phyloP scores from a whole-genome alignment of 2,113 vertebrate species.

The Silurus meridionalis region DNA sequence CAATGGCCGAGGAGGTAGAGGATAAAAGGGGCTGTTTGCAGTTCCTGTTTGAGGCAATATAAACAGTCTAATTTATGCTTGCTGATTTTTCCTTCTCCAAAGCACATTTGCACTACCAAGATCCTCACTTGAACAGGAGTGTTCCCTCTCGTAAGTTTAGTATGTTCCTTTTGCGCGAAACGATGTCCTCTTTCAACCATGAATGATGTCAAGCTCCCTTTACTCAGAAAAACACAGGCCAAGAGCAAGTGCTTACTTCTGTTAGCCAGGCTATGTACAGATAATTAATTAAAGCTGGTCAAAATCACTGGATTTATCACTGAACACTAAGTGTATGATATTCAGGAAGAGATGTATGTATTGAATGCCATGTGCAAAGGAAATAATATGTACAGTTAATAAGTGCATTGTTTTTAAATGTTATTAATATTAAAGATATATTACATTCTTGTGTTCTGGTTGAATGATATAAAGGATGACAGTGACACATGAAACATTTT shows the following conservation, averaged over 20 bases:
- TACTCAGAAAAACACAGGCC: not conserved
- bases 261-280: not conserved
- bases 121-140: constrained; percentile 37
- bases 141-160: not conserved
- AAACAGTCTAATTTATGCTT: not conserved
- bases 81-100: constrained; percentile 31
- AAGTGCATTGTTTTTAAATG: constrained; percentile 50
- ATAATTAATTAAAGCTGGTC: constrained; percentile 41
- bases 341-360: constrained; percentile 49
- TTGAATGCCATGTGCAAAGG: constrained; percentile 42
- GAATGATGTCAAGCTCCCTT: constrained; percentile 35
- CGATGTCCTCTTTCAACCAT: not conserved
- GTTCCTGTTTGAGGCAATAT: constrained; percentile 10
- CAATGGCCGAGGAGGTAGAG: not conserved
- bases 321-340: constrained; percentile 44
- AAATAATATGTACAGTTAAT: constrained; percentile 51
- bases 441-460: not conserved
- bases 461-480: not conserved
- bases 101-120: constrained; percentile 62
- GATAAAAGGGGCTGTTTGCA: not conserved
- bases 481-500: not conserved
- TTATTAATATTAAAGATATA: constrained; percentile 46
- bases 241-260: constrained; percentile 14
- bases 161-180: not conserved
- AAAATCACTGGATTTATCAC: constrained; percentile 54